Evolutionary conservation across 2,113 vertebrate species (phyloP), one percentile per base, ranked within the genome.

Genomic region (Chlamydotis undulata): DNA sequence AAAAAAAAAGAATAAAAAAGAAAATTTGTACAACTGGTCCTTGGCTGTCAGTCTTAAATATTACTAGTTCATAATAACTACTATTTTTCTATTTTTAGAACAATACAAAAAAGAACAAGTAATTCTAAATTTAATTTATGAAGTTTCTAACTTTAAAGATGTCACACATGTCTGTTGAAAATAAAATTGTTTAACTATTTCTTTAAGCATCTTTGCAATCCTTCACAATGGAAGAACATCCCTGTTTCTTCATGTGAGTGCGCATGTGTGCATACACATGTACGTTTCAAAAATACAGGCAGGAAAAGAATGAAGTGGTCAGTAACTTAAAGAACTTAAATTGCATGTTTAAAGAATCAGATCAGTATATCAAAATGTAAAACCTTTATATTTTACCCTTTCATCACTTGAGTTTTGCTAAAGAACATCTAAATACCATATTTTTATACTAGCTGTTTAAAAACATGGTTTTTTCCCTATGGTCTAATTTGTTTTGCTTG

Each of bases 191-290:
- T 74, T 35, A 76, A 37, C 4, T 29, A 33, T 52, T 86, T 90
- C 37, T 65, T 69, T 68, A 50, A 71, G 35, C 12, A 12, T n/a
- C 39, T 60, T 81, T 75, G n/a, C 29, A 92, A 12, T 43, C 24
- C 14, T 78, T 71, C 29, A 50, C 47, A 81, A 26, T 19, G 41
- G 25, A 87, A 60, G 18, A 89, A 49, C 11, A 41, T 16, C 25
- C 50, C 16, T 41, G 16, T 14, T 68, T 75, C 56, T 84, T 29
- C 28, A 7, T 10, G 31, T 41, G 10, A 28, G 47, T 53, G 50
- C 13, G 15, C 29, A 6, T 24, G 12, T 18, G 13, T 8, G 22
- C 10, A 43, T 43, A 4, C 10, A 0, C 17, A 50, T 0, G 2
- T 7, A 45, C 7, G 52, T 63, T 87, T 79, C 33, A 79, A 50